These are phyloP conservation scores for Pipistrellus pipistrellus DNA, from an alignment of 2,797 vertebrate genomes.

Conservation along the genomic window DNA sequence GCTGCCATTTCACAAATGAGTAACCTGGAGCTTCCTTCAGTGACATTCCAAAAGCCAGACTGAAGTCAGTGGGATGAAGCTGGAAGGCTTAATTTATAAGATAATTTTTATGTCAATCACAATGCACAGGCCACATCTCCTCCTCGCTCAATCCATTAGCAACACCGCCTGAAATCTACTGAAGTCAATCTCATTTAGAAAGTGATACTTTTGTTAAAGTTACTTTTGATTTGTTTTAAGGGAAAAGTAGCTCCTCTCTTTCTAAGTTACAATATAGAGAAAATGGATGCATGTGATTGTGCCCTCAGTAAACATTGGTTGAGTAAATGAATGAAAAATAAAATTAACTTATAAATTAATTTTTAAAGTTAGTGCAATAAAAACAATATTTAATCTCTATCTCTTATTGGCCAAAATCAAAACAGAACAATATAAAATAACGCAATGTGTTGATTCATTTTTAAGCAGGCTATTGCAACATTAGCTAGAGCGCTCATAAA, in stretches of 20 bases:
- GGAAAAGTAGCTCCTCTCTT: not conserved
- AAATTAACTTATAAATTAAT: not conserved
- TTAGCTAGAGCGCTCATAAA: not conserved
- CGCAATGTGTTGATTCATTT: not conserved
- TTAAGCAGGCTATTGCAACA: not conserved
- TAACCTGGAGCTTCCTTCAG: slow-evolving; percentile 14
- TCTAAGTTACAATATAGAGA: slow-evolving; percentile 17
- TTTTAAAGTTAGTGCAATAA: not conserved
- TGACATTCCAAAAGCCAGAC: slow-evolving; percentile 28
- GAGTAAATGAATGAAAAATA: not conserved
- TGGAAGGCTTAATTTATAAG: not conserved
- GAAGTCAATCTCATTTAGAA: slow-evolving; percentile 59
- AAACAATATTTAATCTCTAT: not conserved
- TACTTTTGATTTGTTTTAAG: slow-evolving; percentile 31
- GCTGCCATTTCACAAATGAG: slow-evolving; percentile 53
- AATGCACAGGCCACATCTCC: not conserved
- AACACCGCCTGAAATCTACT: not conserved
- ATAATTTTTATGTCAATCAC: not conserved
- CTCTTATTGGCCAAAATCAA: not conserved
- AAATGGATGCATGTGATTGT: not conserved
- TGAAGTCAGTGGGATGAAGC: not conserved
- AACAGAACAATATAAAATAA: not conserved
- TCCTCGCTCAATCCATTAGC: not conserved
- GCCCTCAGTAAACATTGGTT: not conserved
- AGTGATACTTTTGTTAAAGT: slow-evolving; percentile 13